Conservation (phyloP, 2,797 vertebrate genomes). For the Oreochromis grahami region DNA sequence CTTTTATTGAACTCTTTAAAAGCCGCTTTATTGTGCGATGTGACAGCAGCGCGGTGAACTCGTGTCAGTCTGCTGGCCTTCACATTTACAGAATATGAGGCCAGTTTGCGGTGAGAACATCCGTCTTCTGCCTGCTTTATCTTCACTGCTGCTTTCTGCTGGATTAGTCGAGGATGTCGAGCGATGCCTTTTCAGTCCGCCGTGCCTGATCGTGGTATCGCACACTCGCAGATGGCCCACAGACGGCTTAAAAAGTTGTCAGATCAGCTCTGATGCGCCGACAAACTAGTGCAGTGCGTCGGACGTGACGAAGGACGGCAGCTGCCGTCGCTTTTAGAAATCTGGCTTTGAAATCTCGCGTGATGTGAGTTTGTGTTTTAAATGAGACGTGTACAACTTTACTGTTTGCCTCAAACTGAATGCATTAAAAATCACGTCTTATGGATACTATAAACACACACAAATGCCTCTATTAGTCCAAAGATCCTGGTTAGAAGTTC, state of each 20-base stretch:
- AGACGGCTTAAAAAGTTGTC: background rate
- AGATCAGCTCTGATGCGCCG: background rate
- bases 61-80: background rate
- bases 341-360: background rate
- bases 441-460: background rate
- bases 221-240: background rate
- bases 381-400: background rate
- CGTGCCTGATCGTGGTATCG: fast-evolving
- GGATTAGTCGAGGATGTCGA: background rate
- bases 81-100: fast-evolving
- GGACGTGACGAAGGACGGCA: background rate
- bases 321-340: background rate
- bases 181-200: background rate
- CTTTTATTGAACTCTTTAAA: background rate
- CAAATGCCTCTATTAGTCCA: background rate
- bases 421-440: background rate
- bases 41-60: background rate
- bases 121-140: background rate
- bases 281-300: background rate
- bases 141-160: background rate
- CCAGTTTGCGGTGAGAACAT: background rate
- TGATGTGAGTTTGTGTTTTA: background rate
- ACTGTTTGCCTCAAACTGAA: background rate
- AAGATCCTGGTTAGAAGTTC: background rate
- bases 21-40: background rate